A percentile compares a stretch with the other conserved stretches of the same genome.
Conservation (phyloP, 2,113 vertebrate species). For the Charadrius vociferus region DNA sequence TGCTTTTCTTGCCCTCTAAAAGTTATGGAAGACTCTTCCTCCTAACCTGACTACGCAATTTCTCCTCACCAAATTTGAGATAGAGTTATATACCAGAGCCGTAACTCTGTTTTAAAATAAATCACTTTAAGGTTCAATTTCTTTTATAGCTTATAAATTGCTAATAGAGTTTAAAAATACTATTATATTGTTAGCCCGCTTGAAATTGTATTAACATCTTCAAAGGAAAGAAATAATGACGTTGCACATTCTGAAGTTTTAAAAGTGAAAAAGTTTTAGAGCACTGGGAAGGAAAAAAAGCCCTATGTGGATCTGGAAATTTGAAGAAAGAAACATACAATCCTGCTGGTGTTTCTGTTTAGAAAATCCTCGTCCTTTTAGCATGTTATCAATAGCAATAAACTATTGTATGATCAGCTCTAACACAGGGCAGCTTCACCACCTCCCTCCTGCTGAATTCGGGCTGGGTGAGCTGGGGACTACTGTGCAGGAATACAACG, state of each 20-base stretch:
- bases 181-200: neutral
- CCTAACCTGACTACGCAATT: neutral
- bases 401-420: neutral
- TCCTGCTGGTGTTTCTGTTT: neutral
- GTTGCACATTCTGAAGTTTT: neutral
- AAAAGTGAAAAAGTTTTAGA: neutral
- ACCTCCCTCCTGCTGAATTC: neutral
- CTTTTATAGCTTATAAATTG: neutral
- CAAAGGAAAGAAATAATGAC: neutral
- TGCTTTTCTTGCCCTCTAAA: neutral
- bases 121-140: neutral
- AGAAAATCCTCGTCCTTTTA: neutral
- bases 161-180: neutral
- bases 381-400: neutral
- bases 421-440: neutral
- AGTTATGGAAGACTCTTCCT: neutral
- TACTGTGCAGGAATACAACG: neutral
- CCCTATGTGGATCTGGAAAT: neutral
- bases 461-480: neutral
- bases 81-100: neutral
- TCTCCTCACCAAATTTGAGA: neutral
- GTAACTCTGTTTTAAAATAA: neutral
- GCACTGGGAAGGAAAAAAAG: neutral
- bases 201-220: neutral
- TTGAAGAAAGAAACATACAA: neutral